Percentiles rank a stretch among this genome's conserved stretches.
Conservation (phyloP, 1,140 invertebrate species). For the Ceratoteleas bidentatus region DNA sequence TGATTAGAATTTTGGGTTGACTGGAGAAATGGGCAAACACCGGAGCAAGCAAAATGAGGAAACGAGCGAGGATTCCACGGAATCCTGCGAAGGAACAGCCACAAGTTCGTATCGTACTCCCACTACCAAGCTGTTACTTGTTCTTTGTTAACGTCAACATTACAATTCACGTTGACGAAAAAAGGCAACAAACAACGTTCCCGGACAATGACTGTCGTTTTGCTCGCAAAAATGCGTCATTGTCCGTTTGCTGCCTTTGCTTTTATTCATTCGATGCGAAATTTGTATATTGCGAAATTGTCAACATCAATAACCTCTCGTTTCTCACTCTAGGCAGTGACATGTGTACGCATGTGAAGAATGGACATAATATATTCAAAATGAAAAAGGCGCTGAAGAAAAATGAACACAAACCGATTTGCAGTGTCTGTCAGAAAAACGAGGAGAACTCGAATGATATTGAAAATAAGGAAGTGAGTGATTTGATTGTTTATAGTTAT, state of each 20-base stretch:
- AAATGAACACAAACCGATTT: not conserved
- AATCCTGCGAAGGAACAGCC: constrained; percentile 84
- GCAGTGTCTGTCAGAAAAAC: constrained; percentile 7
- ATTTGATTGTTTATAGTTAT: not conserved
- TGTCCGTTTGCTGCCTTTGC: too few relatives aligned
- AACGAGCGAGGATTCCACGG: constrained; percentile 79
- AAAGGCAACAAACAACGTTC: too few relatives aligned
- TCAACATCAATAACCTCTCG: not conserved
- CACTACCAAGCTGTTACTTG: constrained; percentile 17
- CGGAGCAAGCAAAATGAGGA: constrained; percentile 73
- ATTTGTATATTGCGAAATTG: too few relatives aligned
- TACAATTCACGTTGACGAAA: not conserved
- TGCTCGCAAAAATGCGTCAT: too few relatives aligned
- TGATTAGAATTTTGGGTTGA: too few relatives aligned
- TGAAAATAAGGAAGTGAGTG: constrained; percentile 70
- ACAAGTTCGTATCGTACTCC: constrained; percentile 58
- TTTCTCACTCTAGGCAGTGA: not conserved
- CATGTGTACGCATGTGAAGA: not conserved
- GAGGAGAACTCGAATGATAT: constrained; percentile 70
- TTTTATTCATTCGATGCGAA: too few relatives aligned
- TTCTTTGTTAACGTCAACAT: constrained; percentile 15
- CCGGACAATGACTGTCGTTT: too few relatives aligned
- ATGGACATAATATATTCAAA: not conserved
- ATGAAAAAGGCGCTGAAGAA: not conserved
- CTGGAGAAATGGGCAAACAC: constrained; percentile 7